Evolutionary conservation across 2,797 vertebrate species (phyloP).

Genomic region (Loriculus beryllinus): DNA sequence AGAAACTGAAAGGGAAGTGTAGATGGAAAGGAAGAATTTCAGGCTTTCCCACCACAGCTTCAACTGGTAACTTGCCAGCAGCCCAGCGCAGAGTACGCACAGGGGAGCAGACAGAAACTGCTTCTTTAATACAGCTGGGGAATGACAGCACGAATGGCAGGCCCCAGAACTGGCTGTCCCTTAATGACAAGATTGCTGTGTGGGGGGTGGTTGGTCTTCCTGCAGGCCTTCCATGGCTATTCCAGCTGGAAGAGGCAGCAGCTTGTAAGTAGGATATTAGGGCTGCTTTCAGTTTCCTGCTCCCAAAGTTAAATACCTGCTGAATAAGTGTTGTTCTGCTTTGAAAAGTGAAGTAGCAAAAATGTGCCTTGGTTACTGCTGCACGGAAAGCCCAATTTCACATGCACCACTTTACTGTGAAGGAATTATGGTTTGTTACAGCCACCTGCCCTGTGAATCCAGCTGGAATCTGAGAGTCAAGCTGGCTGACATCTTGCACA

Average conservation of each 20-base stretch:
- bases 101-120: background rate
- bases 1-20: constrained; percentile 44
- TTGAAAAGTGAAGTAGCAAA: background rate
- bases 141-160: background rate
- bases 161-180: background rate
- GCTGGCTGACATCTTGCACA: background rate
- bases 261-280: background rate
- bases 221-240: background rate
- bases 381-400: background rate
- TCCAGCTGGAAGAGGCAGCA: background rate
- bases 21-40: constrained; percentile 47
- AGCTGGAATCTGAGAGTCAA: background rate
- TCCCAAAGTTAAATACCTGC: background rate
- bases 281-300: background rate
- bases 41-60: constrained; percentile 40
- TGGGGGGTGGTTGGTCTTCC: background rate
- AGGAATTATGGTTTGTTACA: background rate
- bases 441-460: background rate
- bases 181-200: background rate
- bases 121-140: background rate
- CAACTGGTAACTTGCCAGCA: constrained; percentile 52
- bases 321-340: background rate
- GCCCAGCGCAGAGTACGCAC: background rate
- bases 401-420: background rate
- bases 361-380: background rate